Percentiles rank a stretch among this genome's conserved stretches.
These are phyloP conservation scores for Zelostemma sp. DNA, from an alignment of 1,140 invertebrate genomes.

Conservation along the genomic window DNA sequence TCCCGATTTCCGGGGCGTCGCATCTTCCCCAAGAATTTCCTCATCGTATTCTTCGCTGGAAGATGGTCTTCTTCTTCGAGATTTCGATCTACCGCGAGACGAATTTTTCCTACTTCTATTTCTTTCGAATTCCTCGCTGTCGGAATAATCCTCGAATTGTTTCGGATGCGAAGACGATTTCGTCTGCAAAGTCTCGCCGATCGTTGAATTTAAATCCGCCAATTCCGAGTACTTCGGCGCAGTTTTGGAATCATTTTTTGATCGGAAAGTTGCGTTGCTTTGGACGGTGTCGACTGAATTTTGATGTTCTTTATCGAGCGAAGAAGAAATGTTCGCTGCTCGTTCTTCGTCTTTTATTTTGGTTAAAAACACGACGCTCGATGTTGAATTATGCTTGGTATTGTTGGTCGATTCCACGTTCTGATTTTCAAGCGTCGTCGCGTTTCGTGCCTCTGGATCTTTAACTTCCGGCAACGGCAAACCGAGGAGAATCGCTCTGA, in stretches of 20 bases:
- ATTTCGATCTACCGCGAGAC: not conserved
- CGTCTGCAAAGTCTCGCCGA: not conserved
- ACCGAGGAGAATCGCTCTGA: slow-evolving; percentile 39
- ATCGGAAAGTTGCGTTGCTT: too few relatives aligned
- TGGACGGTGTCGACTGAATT: too few relatives aligned
- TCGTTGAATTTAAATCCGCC: not conserved
- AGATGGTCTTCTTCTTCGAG: not conserved
- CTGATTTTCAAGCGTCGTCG: too few relatives aligned
- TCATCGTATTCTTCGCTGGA: not conserved
- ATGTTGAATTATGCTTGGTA: too few relatives aligned
- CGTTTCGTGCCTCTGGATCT: not conserved
- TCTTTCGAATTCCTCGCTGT: not conserved
- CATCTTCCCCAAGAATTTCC: too few relatives aligned
- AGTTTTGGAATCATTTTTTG: too few relatives aligned
- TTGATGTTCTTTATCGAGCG: too few relatives aligned
- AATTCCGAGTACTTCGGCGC: not conserved
- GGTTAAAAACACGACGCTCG: too few relatives aligned
- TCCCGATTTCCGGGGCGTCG: too few relatives aligned
- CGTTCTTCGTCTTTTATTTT: too few relatives aligned
- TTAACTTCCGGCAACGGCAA: slow-evolving; percentile 21
- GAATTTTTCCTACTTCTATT: not conserved
- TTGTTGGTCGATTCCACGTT: too few relatives aligned
- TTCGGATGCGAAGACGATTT: slow-evolving; percentile 3
- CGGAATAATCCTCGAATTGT: not conserved
- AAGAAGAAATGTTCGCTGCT: too few relatives aligned